Percentiles rank a stretch among this genome's conserved stretches.
These are phyloP conservation scores for Reticulitermes speratus DNA, from an alignment of 1,140 invertebrate species.

Conservation along the genomic window DNA sequence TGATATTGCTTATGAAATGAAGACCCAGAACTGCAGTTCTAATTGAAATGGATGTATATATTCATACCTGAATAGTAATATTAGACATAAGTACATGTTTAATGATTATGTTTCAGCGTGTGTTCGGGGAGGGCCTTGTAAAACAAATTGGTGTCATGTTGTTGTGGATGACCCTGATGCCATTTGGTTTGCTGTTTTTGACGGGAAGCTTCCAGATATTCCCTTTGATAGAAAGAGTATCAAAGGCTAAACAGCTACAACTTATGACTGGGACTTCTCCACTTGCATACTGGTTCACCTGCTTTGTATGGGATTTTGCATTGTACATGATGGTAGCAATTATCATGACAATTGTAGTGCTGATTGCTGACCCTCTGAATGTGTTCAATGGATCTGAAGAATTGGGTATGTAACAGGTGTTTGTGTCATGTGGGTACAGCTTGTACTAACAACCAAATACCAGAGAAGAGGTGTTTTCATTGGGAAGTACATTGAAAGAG, in stretches of 20 bases:
- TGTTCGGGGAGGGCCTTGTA: neutral
- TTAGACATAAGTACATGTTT: neutral
- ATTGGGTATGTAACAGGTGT: conserved; percentile 21
- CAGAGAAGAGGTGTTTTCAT: neutral
- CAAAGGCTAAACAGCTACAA: conserved; percentile 66
- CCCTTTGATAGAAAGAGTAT: conserved; percentile 48
- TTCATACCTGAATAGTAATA: too few relatives aligned
- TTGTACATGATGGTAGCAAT: conserved; percentile 41
- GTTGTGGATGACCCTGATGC: conserved; percentile 25
- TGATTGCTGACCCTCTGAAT: neutral
- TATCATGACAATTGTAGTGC: conserved; percentile 37
- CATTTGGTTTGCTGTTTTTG: conserved; percentile 23
- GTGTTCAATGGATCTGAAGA: conserved; percentile 3
- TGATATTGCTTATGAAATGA: too few relatives aligned
- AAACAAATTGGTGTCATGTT: neutral
- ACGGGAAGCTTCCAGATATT: conserved; percentile 50
- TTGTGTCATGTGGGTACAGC: neutral
- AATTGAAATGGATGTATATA: too few relatives aligned
- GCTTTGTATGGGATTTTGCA: conserved; percentile 59
- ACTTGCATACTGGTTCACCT: conserved; percentile 59
- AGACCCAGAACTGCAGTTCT: too few relatives aligned
- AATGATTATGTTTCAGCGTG: neutral
- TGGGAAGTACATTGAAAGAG: too few relatives aligned
- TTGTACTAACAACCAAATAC: neutral
- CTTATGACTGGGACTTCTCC: conserved; percentile 63